phyloP scores from a whole-genome alignment of 2,113 vertebrate species.

The Rhinopomastus cyanomelas region DNA sequence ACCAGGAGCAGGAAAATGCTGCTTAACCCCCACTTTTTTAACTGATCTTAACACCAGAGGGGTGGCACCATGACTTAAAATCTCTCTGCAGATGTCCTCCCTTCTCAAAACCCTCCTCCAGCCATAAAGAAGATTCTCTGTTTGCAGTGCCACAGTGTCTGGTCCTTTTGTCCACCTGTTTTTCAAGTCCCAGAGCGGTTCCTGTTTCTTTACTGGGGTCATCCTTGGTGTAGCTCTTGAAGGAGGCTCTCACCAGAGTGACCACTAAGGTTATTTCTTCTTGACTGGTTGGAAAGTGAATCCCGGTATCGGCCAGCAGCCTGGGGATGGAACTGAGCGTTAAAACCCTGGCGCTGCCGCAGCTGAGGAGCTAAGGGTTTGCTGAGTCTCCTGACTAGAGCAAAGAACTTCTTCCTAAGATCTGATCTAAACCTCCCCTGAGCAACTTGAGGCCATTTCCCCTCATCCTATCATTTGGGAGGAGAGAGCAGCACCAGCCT shows the following conservation, averaged over 20 bases:
- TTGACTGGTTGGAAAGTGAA: slow-evolving; percentile 86
- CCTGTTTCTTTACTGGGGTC: slow-evolving; percentile 76
- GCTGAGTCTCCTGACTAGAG: too few species aligned
- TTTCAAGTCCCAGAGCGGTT: neutral
- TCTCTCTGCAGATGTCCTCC: fast-evolving
- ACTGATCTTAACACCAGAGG: neutral
- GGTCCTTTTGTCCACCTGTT: neutral
- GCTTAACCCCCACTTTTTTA: neutral
- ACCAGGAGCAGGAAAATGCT: neutral
- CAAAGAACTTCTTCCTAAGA: too few species aligned
- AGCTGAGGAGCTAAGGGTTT: too few species aligned
- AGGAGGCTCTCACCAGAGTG: slow-evolving; percentile 78
- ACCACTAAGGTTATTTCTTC: slow-evolving; percentile 90
- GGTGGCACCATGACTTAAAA: neutral
- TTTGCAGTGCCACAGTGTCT: neutral
- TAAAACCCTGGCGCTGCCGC: too few species aligned
- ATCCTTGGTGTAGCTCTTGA: slow-evolving; percentile 83
- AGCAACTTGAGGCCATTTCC: too few species aligned
- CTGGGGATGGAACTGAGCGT: slow-evolving; percentile 42
- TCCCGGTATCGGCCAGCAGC: slow-evolving; percentile 79
- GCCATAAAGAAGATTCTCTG: neutral
- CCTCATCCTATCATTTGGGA: too few species aligned
- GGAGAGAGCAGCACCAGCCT: too few species aligned
- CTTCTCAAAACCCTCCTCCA: neutral
- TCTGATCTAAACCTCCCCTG: too few species aligned